A percentile compares a stretch with the other conserved stretches of the same genome.
These are phyloP conservation scores for Anhinga anhinga DNA, from an alignment of 2,113 vertebrate species.

Conservation along the genomic window DNA sequence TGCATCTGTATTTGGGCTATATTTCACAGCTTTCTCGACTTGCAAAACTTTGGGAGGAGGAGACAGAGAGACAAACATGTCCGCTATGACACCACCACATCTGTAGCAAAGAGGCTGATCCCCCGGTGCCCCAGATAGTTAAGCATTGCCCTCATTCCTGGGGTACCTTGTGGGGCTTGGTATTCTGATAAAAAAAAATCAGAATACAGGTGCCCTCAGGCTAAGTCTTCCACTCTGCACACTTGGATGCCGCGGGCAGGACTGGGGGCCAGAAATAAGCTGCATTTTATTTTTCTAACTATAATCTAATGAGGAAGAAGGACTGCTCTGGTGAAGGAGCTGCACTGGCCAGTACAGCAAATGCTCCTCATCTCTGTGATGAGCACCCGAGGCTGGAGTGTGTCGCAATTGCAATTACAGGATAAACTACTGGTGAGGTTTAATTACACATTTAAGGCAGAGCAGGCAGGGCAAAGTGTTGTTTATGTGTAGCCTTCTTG, in stretches of 20 bases:
- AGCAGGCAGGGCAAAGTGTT: neutral
- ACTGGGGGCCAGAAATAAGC: neutral
- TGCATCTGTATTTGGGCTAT: neutral
- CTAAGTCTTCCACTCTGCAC: neutral
- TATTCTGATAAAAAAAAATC: neutral
- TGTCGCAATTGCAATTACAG: neutral
- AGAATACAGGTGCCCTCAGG: neutral
- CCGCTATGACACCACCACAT: neutral
- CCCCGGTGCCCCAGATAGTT: neutral
- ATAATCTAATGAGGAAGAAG: neutral
- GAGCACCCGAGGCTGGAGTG: neutral
- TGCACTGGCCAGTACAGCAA: neutral
- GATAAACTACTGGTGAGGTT: neutral
- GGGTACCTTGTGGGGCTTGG: neutral
- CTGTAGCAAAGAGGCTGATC: neutral
- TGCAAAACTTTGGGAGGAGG: neutral
- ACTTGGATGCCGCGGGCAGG: neutral
- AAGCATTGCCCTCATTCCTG: neutral
- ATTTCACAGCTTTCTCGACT: neutral
- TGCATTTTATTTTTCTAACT: neutral
- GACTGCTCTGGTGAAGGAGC: neutral
- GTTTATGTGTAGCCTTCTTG: neutral
- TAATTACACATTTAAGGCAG: slow-evolving; percentile 16
- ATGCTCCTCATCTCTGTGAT: neutral
- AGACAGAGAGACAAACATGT: neutral